A percentile compares a stretch with the other conserved stretches of the same genome.
These are phyloP conservation scores for Anadara kagoshimensis DNA, from an alignment of 1,140 invertebrate genomes.

Conservation along the genomic window DNA sequence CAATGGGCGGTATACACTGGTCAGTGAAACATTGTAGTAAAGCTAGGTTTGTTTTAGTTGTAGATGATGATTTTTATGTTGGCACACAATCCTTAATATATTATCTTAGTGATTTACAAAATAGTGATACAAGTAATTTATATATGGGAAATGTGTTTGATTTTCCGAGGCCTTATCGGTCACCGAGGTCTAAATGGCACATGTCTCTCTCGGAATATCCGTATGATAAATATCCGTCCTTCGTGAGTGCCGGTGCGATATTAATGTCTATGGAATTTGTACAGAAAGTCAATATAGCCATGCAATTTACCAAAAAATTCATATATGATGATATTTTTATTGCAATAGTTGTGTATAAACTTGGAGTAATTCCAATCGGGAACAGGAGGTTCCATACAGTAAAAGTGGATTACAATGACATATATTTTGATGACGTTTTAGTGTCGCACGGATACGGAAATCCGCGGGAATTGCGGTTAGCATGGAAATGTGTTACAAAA, in stretches of 20 bases:
- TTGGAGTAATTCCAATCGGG: no score
- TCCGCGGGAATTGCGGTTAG: no score
- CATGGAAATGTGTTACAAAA: no score
- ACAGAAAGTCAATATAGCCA: conserved; percentile 5
- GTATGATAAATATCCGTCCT: conserved; percentile 17
- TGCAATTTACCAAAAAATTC: conserved; percentile 13
- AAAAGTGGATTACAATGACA: no score
- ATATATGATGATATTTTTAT: conserved; percentile 28
- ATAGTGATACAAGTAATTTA: background rate
- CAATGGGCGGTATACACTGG: conserved; percentile 20
- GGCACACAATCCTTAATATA: background rate
- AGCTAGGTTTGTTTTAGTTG: conserved; percentile 12
- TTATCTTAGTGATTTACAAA: background rate
- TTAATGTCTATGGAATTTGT: conserved; percentile 17
- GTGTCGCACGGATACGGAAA: no score
- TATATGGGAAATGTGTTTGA: conserved; percentile 3
- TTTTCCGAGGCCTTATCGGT: background rate
- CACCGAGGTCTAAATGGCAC: conserved; percentile 18
- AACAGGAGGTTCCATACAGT: no score
- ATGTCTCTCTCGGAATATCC: conserved; percentile 22
- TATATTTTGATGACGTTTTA: no score
- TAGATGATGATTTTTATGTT: conserved; percentile 17
- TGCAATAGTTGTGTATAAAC: conserved; percentile 14
- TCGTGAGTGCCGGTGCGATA: conserved; percentile 13
- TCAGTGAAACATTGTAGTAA: conserved; percentile 3